Evolutionary conservation across 35 echinoderm and acorn worm species (phyloP).

Genomic region (Lytechinus pictus): DNA sequence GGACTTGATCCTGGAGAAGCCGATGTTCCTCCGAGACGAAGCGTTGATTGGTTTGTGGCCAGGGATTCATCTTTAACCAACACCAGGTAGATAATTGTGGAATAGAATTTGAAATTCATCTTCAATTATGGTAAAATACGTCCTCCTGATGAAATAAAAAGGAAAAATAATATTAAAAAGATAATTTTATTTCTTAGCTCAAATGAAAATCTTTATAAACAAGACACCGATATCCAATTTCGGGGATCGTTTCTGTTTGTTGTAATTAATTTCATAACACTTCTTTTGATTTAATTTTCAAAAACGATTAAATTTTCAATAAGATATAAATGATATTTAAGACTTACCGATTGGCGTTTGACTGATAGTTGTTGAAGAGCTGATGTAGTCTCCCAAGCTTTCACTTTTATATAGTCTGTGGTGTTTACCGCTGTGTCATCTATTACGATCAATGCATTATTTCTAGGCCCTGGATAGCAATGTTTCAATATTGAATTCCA

Average conservation of each 20-base stretch:
- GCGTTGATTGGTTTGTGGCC: background rate
- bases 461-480: background rate
- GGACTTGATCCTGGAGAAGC: background rate
- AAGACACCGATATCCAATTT: no score
- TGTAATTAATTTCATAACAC: no score
- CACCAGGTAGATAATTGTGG: background rate
- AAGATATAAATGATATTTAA: no score
- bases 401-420: background rate
- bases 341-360: no score
- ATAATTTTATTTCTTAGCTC: background rate
- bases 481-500: background rate
- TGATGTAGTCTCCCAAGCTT: no score
- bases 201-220: no score
- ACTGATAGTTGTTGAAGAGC: no score
- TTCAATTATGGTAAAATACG: background rate
- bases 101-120: background rate
- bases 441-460: background rate
- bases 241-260: no score
- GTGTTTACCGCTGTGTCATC: background rate
- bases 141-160: background rate
- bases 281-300: no score
- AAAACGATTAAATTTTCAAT: no score
- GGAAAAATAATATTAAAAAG: background rate
- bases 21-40: background rate
- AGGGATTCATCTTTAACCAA: background rate